A percentile compares a stretch with the other conserved stretches of the same genome.
These are phyloP conservation scores for Otus sunia DNA, from an alignment of 2,113 vertebrate genomes.

Conservation along the genomic window DNA sequence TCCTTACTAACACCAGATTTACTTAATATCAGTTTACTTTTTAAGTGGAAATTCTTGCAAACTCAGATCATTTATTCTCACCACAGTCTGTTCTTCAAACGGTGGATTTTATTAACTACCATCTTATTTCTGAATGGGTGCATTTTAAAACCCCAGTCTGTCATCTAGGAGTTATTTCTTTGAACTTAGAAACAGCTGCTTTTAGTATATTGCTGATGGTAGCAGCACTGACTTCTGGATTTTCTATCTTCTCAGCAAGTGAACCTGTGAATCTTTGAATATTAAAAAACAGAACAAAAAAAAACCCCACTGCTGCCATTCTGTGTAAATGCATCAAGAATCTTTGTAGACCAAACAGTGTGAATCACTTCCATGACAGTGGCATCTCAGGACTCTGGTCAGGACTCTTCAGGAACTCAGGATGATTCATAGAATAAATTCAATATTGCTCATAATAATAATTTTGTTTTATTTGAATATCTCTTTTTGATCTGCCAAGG, in stretches of 20 bases:
- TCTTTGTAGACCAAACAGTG: not conserved
- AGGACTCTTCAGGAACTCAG: too few species aligned
- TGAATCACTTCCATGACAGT: not conserved
- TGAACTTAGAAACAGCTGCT: not conserved
- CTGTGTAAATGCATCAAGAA: not conserved
- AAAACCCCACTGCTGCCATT: accelerated
- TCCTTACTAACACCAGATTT: not conserved
- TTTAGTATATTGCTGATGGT: not conserved
- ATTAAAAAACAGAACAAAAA: not conserved
- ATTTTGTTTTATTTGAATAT: not conserved
- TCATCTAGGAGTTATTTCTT: not conserved
- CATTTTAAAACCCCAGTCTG: not conserved
- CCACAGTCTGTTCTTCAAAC: not conserved
- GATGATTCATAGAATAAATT: not conserved
- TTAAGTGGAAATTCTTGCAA: not conserved
- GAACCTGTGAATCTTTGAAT: not conserved
- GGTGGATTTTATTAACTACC: not conserved
- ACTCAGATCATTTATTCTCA: not conserved
- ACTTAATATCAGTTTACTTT: not conserved
- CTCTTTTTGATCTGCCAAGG: not conserved
- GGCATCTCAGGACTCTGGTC: not conserved
- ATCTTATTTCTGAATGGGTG: not conserved
- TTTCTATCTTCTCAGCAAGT: not conserved
- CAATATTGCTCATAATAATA: not conserved
- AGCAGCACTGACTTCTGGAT: not conserved